Conservation (phyloP, 2,113 vertebrate genomes). For the Dipodomys stephensi region DNA sequence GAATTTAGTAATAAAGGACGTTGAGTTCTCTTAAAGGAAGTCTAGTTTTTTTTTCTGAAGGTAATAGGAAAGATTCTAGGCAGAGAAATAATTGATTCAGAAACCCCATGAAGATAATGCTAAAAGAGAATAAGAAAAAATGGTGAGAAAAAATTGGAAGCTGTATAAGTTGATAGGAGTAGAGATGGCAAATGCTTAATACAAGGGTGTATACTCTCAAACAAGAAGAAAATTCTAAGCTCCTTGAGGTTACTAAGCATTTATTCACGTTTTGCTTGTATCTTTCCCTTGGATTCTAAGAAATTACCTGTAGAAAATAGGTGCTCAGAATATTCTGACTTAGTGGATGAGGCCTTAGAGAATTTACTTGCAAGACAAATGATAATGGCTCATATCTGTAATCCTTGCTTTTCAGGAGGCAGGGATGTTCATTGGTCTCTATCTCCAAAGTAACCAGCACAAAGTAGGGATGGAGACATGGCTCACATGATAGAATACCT, state of each 20-base stretch:
- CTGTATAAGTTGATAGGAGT: neutral
- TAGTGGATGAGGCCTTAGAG: neutral
- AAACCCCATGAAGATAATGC: neutral
- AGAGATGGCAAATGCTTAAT: neutral
- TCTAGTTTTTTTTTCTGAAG: neutral
- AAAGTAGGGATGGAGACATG: no score
- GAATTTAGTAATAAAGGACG: neutral
- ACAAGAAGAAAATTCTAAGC: neutral
- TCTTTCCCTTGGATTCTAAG: constrained; percentile 44
- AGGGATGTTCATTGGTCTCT: no score
- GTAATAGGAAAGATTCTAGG: neutral
- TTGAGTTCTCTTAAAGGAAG: neutral
- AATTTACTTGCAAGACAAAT: neutral
- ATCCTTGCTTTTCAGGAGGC: no score
- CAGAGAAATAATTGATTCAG: neutral
- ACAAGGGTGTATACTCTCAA: neutral
- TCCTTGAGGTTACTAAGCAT: neutral
- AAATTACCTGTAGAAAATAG: neutral
- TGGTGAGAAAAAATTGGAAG: neutral
- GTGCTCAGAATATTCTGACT: neutral
- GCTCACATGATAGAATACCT: no score
- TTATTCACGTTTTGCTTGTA: neutral
- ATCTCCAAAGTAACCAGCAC: no score
- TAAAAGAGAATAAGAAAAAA: neutral
- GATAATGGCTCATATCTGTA: no score